Evolutionary conservation across 2,113 vertebrate species (phyloP).

Genomic region (Phycodurus eques): DNA sequence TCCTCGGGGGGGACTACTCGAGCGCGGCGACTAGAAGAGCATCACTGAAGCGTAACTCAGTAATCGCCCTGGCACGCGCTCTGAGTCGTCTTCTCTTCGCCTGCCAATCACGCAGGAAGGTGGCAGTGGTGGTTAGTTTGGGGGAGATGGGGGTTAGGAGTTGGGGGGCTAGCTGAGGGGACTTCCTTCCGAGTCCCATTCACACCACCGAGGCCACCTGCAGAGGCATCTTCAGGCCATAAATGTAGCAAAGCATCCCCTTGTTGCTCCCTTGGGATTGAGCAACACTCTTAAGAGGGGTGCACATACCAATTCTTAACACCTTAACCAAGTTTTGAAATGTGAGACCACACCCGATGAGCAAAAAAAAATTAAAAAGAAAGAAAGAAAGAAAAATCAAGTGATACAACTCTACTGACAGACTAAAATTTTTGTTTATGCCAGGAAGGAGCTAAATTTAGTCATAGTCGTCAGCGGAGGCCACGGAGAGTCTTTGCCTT

Average conservation of each 20-base stretch:
- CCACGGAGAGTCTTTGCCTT: no score
- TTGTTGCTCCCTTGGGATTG: neutral
- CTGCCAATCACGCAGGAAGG: slow-evolving; percentile 63
- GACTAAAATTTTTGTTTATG: no score
- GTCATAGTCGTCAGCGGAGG: no score
- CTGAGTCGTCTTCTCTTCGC: slow-evolving; percentile 58
- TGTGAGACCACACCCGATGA: neutral
- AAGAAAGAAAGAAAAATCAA: no score
- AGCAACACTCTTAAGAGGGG: neutral
- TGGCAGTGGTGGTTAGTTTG: slow-evolving; percentile 14
- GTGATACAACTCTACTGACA: no score
- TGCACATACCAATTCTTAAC: neutral
- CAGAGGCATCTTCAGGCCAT: slow-evolving; percentile 45
- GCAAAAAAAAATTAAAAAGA: no score
- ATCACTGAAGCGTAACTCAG: slow-evolving; percentile 39
- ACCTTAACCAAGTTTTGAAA: neutral
- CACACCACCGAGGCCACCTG: slow-evolving; percentile 73
- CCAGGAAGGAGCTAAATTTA: no score
- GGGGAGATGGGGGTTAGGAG: slow-evolving; percentile 16
- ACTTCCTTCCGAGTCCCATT: slow-evolving; percentile 78
- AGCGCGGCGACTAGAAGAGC: slow-evolving; percentile 30
- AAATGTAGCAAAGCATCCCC: neutral
- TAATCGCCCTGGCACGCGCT: slow-evolving; percentile 56
- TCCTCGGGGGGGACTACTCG: neutral
- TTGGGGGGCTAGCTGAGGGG: slow-evolving; percentile 19